These are phyloP conservation scores for Drosophila elegans DNA, from an alignment of 1,140 invertebrate genomes.

Conservation along the genomic window DNA sequence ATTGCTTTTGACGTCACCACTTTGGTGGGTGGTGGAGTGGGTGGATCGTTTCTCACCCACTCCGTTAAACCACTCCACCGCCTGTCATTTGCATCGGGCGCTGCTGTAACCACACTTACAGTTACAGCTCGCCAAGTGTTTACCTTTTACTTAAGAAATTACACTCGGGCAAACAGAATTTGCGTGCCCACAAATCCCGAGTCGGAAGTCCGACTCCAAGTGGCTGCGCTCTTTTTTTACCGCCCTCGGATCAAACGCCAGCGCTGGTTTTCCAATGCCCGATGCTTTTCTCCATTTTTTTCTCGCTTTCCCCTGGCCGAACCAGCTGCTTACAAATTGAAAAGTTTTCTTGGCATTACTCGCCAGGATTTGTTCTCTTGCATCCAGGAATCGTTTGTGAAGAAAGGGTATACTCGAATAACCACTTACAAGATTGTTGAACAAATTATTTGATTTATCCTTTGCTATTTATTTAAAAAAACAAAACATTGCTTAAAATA, in stretches of 20 bases:
- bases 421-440: too few species aligned
- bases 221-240: conserved; percentile 68
- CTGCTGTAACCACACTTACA: conserved; percentile 55
- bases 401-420: neutral
- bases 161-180: conserved; percentile 82
- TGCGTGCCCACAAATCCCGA: conserved; percentile 54
- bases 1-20: conserved; percentile 43
- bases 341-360: conserved; percentile 69
- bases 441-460: neutral
- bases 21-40: conserved; percentile 11
- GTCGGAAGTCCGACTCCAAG: conserved; percentile 69
- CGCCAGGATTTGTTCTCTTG: conserved; percentile 28
- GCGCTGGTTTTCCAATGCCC: conserved; percentile 32
- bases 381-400: neutral
- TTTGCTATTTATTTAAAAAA: too few species aligned
- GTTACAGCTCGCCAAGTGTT: conserved; percentile 75
- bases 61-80: conserved; percentile 2
- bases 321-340: conserved; percentile 65
- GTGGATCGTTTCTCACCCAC: neutral
- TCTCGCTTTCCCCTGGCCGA: neutral
- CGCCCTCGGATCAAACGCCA: conserved; percentile 62
- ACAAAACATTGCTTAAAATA: too few species aligned
- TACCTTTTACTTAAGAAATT: conserved; percentile 85
- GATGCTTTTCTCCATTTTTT: conserved; percentile 3
- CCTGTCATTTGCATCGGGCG: conserved; percentile 70